These are phyloP conservation scores for Thalassarche chlororhynchos DNA, from an alignment of 2,113 vertebrate genomes.

Conservation along the genomic window DNA sequence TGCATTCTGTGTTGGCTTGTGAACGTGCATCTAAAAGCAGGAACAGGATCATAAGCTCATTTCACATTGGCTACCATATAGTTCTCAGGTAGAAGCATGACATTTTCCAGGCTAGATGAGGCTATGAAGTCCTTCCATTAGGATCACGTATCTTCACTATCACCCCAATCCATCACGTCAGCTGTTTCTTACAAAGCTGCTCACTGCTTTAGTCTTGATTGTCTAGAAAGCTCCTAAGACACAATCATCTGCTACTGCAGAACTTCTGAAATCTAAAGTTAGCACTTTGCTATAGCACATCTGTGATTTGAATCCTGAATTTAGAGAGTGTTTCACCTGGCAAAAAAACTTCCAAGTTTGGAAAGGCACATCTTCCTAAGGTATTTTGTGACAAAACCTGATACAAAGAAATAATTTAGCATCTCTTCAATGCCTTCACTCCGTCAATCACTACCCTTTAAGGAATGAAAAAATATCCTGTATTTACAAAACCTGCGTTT, in stretches of 20 bases:
- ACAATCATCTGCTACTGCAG: neutral
- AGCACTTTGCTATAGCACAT: neutral
- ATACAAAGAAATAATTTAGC: neutral
- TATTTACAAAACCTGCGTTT: neutral
- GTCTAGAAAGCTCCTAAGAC: neutral
- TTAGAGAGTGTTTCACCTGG: neutral
- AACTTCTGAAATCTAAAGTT: neutral
- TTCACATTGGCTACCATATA: neutral
- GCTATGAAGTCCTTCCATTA: neutral
- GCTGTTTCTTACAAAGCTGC: neutral
- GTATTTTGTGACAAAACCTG: neutral
- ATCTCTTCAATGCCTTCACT: neutral
- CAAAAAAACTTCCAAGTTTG: neutral
- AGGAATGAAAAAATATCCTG: neutral
- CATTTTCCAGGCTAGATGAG: neutral
- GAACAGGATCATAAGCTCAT: neutral
- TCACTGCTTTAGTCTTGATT: neutral
- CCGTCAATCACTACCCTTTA: neutral
- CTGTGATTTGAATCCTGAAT: neutral
- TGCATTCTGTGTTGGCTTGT: neutral
- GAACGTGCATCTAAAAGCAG: neutral
- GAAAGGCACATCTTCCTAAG: neutral
- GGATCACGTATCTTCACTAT: neutral
- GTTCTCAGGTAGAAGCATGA: neutral
- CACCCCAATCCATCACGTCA: neutral